Conservation (phyloP, 1,140 invertebrate genomes). For the Coenobita brevimanus region DNA sequence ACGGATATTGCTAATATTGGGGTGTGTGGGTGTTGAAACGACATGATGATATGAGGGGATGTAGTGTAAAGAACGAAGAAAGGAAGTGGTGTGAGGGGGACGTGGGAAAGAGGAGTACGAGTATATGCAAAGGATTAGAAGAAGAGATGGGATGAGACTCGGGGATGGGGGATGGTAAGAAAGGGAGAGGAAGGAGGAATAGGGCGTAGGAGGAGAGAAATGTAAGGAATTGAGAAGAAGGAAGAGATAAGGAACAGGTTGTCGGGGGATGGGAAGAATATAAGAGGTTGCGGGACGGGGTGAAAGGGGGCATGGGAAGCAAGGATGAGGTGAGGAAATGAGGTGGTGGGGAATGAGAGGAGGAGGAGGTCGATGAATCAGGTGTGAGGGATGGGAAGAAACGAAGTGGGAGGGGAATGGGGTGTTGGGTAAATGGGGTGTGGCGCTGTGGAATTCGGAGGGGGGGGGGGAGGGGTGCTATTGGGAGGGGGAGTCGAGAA, state of each 20-base stretch:
- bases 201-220: neutral
- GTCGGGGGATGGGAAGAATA: neutral
- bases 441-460: neutral
- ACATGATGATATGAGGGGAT: too few species aligned
- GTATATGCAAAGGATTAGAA: too few species aligned
- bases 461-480: neutral
- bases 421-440: neutral
- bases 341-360: neutral
- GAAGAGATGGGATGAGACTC: too few species aligned
- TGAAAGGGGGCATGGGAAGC: neutral
- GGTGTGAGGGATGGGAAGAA: neutral
- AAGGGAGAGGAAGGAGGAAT: neutral
- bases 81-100: too few species aligned
- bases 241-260: neutral
- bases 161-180: neutral
- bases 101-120: too few species aligned
- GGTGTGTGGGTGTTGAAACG: neutral
- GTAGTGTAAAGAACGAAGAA: neutral
- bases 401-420: neutral
- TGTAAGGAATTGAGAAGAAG: neutral
- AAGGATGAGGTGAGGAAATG: neutral
- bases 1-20: neutral
- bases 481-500: neutral
- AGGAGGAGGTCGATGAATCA: neutral
- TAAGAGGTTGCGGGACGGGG: neutral